Conservation (phyloP, 2,113 vertebrate species). For the Zootoca vivipara region DNA sequence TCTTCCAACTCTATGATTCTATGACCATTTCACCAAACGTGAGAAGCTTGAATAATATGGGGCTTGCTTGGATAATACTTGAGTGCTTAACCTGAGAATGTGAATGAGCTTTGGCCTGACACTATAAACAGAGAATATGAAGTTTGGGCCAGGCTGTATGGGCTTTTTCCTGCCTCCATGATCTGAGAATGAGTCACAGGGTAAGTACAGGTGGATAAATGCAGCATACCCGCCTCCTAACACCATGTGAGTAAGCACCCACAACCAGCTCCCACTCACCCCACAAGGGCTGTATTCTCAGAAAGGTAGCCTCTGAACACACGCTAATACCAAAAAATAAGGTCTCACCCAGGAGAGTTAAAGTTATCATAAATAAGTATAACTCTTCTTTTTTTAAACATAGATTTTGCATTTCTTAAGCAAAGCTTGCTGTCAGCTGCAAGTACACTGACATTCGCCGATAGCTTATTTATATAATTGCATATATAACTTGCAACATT, state of each 20-base stretch:
- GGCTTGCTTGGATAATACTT: background rate
- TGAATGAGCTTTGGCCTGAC: too few relatives aligned
- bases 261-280: background rate
- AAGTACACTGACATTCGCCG: background rate
- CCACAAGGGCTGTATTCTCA: background rate
- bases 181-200: background rate
- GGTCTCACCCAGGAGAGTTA: background rate
- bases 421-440: background rate
- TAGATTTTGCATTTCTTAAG: background rate
- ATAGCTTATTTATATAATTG: slow-evolving; percentile 5
- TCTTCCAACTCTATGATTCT: too few relatives aligned
- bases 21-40: background rate
- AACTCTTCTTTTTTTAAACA: background rate
- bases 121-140: background rate
- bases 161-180: background rate
- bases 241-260: background rate
- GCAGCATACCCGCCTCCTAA: background rate
- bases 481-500: background rate
- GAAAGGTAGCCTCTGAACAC: too few relatives aligned
- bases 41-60: background rate
- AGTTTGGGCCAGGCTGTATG: background rate
- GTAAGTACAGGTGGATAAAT: background rate
- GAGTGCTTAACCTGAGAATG: background rate
- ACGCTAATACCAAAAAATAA: background rate
- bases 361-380: background rate